Conservation (phyloP, 2,888 invertebrate species). For the Cenopis cana region DNA sequence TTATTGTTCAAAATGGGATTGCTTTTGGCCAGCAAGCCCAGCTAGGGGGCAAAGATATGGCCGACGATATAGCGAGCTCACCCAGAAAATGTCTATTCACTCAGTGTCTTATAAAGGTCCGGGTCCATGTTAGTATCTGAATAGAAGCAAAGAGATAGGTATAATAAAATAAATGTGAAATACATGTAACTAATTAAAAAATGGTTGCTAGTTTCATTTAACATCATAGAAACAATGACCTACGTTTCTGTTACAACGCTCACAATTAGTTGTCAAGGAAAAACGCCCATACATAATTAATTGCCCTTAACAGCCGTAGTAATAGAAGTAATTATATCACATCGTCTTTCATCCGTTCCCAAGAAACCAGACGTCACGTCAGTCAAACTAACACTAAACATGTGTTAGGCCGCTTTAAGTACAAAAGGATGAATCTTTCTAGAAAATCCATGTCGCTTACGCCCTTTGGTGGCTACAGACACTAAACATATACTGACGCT, state of each 20-base stretch:
- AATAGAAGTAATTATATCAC: slow-evolving; percentile 41
- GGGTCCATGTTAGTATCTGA: no score
- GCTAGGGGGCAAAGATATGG: no score
- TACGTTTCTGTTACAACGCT: neutral
- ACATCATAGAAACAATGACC: neutral
- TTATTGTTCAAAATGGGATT: no score
- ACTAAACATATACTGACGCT: slow-evolving; percentile 79
- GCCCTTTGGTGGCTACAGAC: slow-evolving; percentile 49
- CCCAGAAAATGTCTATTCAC: no score
- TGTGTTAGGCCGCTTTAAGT: slow-evolving; percentile 73
- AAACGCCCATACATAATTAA: slow-evolving; percentile 29
- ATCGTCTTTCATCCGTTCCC: slow-evolving; percentile 41
- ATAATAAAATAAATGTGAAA: neutral
- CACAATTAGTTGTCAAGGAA: neutral
- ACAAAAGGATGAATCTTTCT: neutral
- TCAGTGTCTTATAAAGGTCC: no score
- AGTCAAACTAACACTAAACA: slow-evolving; percentile 81
- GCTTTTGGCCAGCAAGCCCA: no score
- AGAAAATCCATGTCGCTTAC: neutral
- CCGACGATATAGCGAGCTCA: no score
- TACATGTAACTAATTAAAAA: neutral
- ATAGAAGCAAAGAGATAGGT: neutral
- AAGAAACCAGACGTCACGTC: slow-evolving; percentile 74
- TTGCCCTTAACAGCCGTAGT: slow-evolving; percentile 32
- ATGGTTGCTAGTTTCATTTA: neutral